Conservation (phyloP, 2,797 vertebrate genomes). For the Martes flavigula region DNA sequence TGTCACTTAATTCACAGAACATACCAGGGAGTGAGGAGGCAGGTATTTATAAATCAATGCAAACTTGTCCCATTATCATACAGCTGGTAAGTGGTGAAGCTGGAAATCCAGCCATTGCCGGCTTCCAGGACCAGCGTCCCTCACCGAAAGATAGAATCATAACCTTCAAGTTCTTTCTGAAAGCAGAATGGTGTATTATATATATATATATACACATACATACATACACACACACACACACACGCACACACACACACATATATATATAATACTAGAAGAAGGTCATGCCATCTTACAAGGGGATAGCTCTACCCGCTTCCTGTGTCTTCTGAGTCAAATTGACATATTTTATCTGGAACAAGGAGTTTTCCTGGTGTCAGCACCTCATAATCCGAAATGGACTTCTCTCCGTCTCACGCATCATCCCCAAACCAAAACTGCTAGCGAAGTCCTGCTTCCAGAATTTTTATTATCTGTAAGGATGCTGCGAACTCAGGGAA, state of each 20-base stretch:
- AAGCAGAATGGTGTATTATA: background rate
- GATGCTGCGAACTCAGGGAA: background rate
- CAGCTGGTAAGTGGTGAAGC: background rate
- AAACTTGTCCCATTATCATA: background rate
- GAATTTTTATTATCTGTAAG: slow-evolving; percentile 27
- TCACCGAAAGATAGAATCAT: background rate
- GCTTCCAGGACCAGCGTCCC: background rate
- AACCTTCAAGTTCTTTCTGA: background rate
- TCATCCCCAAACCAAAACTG: slow-evolving; percentile 53
- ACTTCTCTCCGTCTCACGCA: slow-evolving; percentile 39
- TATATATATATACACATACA: too few relatives aligned
- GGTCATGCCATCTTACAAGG: background rate
- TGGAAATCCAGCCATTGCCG: background rate
- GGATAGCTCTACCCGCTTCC: background rate
- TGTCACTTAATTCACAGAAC: background rate
- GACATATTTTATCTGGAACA: slow-evolving; percentile 54
- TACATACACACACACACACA: too few relatives aligned
- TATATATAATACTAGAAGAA: background rate
- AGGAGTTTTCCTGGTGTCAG: slow-evolving; percentile 56
- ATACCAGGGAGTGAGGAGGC: background rate
- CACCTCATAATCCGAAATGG: slow-evolving; percentile 24
- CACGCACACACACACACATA: too few relatives aligned
- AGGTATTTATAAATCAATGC: background rate
- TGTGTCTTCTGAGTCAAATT: slow-evolving; percentile 28
- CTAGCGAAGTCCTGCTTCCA: slow-evolving; percentile 25